Conservation (phyloP, 2,113 vertebrate genomes). For the Xenopus laevis region DNA sequence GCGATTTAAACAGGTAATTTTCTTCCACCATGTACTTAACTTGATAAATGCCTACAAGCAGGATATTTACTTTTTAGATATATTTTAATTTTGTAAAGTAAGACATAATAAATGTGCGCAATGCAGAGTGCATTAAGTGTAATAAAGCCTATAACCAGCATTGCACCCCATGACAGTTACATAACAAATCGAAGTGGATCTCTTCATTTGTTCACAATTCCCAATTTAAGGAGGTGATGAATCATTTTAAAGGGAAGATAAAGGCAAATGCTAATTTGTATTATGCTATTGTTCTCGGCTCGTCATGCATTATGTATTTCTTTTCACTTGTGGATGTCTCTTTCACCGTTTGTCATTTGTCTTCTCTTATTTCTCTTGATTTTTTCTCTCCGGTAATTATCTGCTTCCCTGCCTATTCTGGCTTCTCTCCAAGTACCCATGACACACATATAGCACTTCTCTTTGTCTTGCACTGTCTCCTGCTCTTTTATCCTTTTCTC, state of each 20-base stretch:
- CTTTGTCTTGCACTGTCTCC: constrained; percentile 24
- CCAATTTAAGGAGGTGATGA: constrained; percentile 30
- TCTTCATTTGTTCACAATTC: constrained; percentile 32
- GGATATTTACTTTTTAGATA: too few species aligned
- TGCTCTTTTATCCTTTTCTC: constrained; percentile 1
- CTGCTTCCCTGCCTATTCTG: constrained; percentile 13
- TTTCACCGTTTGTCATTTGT: constrained; percentile 21
- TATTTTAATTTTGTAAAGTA: too few species aligned
- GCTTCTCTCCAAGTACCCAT: constrained; percentile 29
- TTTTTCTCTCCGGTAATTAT: constrained; percentile 16
- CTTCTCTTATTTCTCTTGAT: constrained; percentile 25
- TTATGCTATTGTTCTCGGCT: constrained; percentile 37
- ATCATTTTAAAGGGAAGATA: constrained; percentile 43
- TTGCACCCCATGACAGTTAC: neutral
- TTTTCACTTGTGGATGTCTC: constrained; percentile 18
- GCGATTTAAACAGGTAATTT: too few species aligned
- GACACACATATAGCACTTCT: constrained; percentile 16
- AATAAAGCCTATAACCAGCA: neutral
- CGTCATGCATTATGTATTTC: constrained; percentile 28
- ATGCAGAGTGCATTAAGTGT: too few species aligned
- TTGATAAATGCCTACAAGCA: too few species aligned
- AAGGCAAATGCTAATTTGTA: constrained; percentile 37
- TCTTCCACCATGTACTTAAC: too few species aligned
- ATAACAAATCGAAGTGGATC: constrained; percentile 30
- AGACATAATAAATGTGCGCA: too few species aligned